Conservation (phyloP, 2,113 vertebrate species). For the Phycodurus eques region DNA sequence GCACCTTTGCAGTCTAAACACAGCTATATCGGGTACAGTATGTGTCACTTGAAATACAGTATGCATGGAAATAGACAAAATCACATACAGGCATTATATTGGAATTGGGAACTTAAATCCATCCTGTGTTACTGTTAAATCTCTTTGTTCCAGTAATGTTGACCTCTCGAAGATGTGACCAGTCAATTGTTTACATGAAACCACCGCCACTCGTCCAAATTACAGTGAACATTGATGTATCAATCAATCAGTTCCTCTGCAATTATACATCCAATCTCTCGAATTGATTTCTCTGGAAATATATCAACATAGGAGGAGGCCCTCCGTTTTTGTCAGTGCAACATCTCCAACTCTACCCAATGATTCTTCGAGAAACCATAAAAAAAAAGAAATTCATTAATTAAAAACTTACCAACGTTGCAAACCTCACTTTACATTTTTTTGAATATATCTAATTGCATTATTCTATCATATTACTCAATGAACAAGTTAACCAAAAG, state of each 20-base stretch:
- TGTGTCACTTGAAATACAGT: neutral
- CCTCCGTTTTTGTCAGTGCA: neutral
- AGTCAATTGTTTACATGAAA: neutral
- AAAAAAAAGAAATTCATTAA: neutral
- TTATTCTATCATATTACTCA: neutral
- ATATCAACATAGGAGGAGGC: neutral
- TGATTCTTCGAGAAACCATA: constrained; percentile 18
- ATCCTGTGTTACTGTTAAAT: neutral
- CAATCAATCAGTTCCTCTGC: neutral
- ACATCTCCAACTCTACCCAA: neutral
- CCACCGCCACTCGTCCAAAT: neutral
- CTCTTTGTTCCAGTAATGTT: neutral
- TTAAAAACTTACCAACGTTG: constrained; percentile 7
- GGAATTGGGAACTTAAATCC: neutral
- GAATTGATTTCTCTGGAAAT: neutral
- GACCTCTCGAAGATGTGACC: no score
- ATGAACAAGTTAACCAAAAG: constrained; percentile 28
- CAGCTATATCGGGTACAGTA: no score
- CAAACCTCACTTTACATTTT: neutral
- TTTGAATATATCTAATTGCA: constrained; percentile 32
- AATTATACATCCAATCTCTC: neutral
- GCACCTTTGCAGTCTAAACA: no score
- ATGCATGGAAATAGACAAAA: neutral
- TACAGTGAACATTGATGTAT: neutral
- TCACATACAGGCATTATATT: neutral